These are phyloP conservation scores for Muschampia plurimacula DNA, from an alignment of 2,888 invertebrate species.

Conservation along the genomic window DNA sequence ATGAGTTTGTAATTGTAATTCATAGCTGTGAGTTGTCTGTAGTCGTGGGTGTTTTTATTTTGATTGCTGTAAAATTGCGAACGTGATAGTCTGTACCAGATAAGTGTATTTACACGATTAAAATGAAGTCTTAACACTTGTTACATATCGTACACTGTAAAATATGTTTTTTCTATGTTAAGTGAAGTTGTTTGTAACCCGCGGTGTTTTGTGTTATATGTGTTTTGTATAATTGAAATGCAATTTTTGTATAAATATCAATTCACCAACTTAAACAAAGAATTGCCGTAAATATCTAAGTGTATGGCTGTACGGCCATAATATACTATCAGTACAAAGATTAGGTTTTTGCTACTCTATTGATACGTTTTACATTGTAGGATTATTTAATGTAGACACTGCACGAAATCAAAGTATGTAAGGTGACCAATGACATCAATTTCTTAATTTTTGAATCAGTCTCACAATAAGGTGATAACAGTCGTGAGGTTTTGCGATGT, in stretches of 20 bases:
- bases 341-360: slow-evolving; percentile 61
- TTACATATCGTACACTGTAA: slow-evolving; percentile 82
- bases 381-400: slow-evolving; percentile 4
- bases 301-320: slow-evolving; percentile 51
- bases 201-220: slow-evolving; percentile 20
- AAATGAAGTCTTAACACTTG: slow-evolving; percentile 64
- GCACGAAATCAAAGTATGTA: neutral
- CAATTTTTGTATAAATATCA: slow-evolving; percentile 33
- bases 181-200: slow-evolving; percentile 33
- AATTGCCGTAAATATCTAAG: slow-evolving; percentile 42
- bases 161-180: slow-evolving; percentile 55
- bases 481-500: neutral
- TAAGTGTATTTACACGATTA: slow-evolving; percentile 73
- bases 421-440: slow-evolving; percentile 12
- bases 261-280: slow-evolving; percentile 26
- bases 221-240: slow-evolving; percentile 27
- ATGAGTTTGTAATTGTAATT: slow-evolving; percentile 53
- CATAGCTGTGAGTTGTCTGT: slow-evolving; percentile 58
- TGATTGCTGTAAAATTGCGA: slow-evolving; percentile 46
- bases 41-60: slow-evolving; percentile 47
- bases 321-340: slow-evolving; percentile 58
- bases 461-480: neutral
- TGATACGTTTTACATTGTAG: slow-evolving; percentile 53
- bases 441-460: slow-evolving; percentile 3
- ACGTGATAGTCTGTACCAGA: slow-evolving; percentile 69